phyloP scores from a whole-genome alignment of 1,140 invertebrate genomes.

The Drosophila sucinea region DNA sequence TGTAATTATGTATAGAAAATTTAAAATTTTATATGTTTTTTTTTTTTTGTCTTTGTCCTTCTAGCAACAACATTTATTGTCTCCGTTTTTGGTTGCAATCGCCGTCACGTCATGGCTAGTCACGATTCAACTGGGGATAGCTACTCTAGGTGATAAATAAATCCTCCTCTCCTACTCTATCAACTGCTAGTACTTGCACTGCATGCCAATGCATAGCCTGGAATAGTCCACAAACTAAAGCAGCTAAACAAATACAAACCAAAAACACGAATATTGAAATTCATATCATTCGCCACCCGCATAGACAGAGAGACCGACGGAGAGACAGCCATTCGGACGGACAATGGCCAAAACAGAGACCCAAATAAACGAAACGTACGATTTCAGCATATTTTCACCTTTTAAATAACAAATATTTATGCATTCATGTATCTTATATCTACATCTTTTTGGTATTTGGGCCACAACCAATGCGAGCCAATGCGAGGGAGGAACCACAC shows the following conservation, averaged over 20 bases:
- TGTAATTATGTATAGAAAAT: too few relatives aligned
- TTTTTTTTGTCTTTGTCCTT: conserved; percentile 4
- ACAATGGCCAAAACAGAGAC: conserved; percentile 1
- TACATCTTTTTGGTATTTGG: conserved; percentile 46
- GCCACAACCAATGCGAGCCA: conserved; percentile 19
- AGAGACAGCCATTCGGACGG: neutral
- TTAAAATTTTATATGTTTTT: too few relatives aligned
- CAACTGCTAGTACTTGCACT: neutral
- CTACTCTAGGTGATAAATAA: neutral
- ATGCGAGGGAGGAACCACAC: conserved; percentile 1
- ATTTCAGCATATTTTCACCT: conserved; percentile 48
- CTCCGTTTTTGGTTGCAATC: neutral
- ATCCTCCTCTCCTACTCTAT: neutral
- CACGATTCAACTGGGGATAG: neutral
- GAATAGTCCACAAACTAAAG: neutral
- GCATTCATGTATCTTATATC: conserved; percentile 17
- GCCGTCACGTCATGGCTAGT: conserved; percentile 16
- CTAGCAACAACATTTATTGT: neutral
- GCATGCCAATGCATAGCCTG: conserved; percentile 20
- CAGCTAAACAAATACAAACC: neutral
- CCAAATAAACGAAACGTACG: conserved; percentile 13
- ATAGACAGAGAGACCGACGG: neutral
- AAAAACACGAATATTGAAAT: conserved; percentile 33
- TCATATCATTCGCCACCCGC: conserved; percentile 28
- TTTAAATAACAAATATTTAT: conserved; percentile 3